phyloP scores from a whole-genome alignment of 2,888 invertebrate genomes.

The Apoderus coryli region DNA sequence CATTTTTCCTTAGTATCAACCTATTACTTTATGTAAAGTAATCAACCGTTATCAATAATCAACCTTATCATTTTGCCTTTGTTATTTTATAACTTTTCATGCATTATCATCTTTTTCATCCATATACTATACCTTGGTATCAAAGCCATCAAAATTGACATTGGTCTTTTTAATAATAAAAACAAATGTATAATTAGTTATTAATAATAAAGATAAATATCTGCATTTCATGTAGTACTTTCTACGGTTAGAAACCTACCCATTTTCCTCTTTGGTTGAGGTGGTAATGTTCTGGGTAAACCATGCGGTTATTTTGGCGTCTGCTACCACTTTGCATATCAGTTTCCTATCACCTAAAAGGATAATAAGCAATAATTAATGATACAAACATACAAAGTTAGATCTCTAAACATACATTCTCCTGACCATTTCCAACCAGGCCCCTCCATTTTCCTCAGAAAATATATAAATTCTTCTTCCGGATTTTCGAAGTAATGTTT shows the following conservation, averaged over 20 bases:
- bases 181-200: conserved; percentile 13
- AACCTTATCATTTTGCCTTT: too few relatives aligned
- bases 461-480: conserved; percentile 65
- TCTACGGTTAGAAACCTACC: conserved; percentile 15
- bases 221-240: conserved; percentile 7
- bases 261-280: conserved; percentile 52
- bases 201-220: background rate
- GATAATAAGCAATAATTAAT: conserved; percentile 5
- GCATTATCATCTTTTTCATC: background rate
- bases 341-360: conserved; percentile 68
- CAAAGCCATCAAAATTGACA: conserved; percentile 85
- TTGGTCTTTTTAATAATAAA: conserved; percentile 46
- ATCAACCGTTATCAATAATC: too few relatives aligned
- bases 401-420: conserved; percentile 26
- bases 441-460: conserved; percentile 60
- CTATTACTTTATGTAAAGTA: too few relatives aligned
- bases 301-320: conserved; percentile 78
- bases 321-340: conserved; percentile 72
- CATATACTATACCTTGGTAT: conserved; percentile 74
- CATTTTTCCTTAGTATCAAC: too few relatives aligned
- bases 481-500: conserved; percentile 43
- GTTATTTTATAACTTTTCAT: too few relatives aligned
- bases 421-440: conserved; percentile 70
- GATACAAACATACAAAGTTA: background rate
- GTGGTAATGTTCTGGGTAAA: conserved; percentile 61